Conservation (phyloP, 2,797 vertebrate species). For the Pangasius mekongensis region DNA sequence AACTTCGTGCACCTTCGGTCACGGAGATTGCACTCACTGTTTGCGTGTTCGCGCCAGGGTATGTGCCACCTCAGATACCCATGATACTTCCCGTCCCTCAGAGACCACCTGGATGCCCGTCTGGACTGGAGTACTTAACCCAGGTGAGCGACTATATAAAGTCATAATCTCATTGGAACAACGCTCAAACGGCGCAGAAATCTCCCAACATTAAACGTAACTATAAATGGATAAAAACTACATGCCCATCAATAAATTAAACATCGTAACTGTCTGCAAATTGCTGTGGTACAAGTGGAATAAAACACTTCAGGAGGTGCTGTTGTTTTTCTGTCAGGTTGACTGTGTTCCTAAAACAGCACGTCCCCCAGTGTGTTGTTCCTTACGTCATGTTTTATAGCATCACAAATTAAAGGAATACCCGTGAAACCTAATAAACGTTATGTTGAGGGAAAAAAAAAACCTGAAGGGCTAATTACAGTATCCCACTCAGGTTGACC, state of each 20-base stretch:
- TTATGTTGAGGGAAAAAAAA: background rate
- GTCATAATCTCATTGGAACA: background rate
- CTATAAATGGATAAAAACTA: background rate
- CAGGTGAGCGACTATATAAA: conserved; percentile 39
- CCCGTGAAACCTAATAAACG: no score
- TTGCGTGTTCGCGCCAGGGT: conserved; percentile 35
- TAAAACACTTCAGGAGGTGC: no score
- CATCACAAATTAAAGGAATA: no score
- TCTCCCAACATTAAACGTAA: background rate
- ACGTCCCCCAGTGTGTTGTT: background rate
- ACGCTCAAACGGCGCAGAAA: background rate
- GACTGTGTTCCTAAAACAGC: background rate
- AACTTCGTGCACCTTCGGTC: background rate
- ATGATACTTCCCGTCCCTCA: conserved; percentile 66
- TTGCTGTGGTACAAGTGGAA: background rate
- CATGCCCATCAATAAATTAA: background rate
- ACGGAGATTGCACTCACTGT: background rate
- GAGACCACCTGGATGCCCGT: conserved; percentile 71
- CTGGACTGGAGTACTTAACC: conserved; percentile 81
- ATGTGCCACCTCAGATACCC: conserved; percentile 23
- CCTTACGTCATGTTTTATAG: background rate
- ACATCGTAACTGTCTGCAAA: background rate
- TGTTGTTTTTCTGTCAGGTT: background rate
- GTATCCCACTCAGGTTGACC: conserved; percentile 70
- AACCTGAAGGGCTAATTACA: background rate